phyloP scores from a whole-genome alignment of 2,888 invertebrate genomes.

The Platycheirus rosarum region DNA sequence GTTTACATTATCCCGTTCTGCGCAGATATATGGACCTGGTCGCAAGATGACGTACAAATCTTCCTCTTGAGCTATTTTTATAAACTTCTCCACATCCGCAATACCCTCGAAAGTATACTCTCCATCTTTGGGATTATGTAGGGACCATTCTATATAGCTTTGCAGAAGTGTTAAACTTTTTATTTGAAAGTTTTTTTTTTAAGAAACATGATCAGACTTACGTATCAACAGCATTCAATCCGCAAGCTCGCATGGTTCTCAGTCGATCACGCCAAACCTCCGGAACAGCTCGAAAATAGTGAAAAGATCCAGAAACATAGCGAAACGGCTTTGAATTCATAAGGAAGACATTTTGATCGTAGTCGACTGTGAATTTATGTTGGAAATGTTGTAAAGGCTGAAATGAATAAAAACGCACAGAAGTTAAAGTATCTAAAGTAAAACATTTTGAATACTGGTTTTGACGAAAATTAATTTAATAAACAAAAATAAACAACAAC shows the following conservation, averaged over 20 bases:
- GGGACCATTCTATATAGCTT: slow-evolving; percentile 93
- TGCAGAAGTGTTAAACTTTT: too few relatives aligned
- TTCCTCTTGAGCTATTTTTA: slow-evolving; percentile 89
- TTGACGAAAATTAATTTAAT: too few relatives aligned
- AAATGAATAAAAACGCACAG: background rate
- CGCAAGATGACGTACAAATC: slow-evolving; percentile 91
- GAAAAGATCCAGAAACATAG: slow-evolving; percentile 90
- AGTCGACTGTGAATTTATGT: slow-evolving; percentile 83
- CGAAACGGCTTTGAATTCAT: slow-evolving; percentile 88
- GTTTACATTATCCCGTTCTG: slow-evolving; percentile 90
- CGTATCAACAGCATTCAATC: slow-evolving; percentile 94
- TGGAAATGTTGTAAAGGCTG: slow-evolving; percentile 37
- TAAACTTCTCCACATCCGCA: slow-evolving; percentile 87
- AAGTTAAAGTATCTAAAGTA: background rate
- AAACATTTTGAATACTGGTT: too few relatives aligned
- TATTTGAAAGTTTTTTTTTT: too few relatives aligned
- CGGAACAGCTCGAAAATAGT: slow-evolving; percentile 93
- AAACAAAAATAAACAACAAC: slow-evolving; percentile 3
- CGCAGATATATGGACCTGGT: slow-evolving; percentile 96
- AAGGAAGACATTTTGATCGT: slow-evolving; percentile 86
- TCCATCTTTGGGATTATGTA: slow-evolving; percentile 91
- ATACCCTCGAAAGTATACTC: slow-evolving; percentile 86
- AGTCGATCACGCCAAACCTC: slow-evolving; percentile 91
- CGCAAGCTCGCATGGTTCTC: slow-evolving; percentile 89
- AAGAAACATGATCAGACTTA: slow-evolving; percentile 83